Evolutionary conservation across 2,797 vertebrate genomes (phyloP).

Genomic region (Pipistrellus nathusii): DNA sequence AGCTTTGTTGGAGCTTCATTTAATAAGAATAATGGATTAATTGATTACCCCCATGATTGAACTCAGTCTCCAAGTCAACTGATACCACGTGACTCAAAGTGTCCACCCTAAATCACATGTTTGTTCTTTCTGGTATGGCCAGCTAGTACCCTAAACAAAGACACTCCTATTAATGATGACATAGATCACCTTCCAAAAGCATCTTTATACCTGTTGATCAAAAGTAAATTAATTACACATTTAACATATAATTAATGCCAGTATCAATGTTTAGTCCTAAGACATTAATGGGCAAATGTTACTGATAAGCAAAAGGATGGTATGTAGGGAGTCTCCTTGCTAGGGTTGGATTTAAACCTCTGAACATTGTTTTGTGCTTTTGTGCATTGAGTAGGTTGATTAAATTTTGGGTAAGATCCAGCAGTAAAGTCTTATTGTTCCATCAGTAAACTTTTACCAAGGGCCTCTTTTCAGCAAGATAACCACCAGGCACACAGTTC

Average conservation of each 20-base stretch:
- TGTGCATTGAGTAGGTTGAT: not conserved
- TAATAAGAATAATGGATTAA: not conserved
- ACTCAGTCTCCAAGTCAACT: not conserved
- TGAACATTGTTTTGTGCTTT: not conserved
- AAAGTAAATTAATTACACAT: constrained; percentile 47
- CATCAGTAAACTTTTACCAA: not conserved
- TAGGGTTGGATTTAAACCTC: not conserved
- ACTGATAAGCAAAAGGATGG: not conserved
- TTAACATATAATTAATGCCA: constrained; percentile 36
- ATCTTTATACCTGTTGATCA: not conserved
- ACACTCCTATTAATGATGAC: not conserved
- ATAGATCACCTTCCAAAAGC: not conserved
- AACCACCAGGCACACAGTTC: not conserved
- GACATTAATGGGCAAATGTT: constrained; percentile 3
- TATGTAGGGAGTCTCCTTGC: not conserved
- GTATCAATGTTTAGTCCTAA: not conserved
- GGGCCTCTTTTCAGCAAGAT: not conserved
- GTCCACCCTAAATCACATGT: not conserved
- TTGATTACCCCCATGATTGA: not conserved
- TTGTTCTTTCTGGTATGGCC: not conserved
- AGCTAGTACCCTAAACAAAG: not conserved
- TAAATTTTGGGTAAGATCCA: not conserved
- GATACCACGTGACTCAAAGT: not conserved
- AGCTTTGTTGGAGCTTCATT: constrained; percentile 13
- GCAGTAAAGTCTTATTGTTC: not conserved